Base-by-base conservation (phyloP, 2,797 vertebrate genomes). In the Salarias fasciatus region DNA sequence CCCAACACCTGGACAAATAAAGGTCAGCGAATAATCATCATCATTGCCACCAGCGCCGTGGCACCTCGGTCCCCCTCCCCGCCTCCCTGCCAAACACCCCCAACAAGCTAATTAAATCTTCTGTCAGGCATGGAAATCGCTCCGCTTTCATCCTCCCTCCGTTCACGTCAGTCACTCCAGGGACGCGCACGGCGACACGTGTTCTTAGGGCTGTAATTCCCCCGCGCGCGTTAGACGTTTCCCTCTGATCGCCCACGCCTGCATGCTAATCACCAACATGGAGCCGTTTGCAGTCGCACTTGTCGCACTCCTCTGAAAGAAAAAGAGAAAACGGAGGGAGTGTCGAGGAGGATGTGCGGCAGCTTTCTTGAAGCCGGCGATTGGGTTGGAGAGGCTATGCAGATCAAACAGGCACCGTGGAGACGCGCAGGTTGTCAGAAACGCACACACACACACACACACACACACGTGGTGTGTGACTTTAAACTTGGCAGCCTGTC, bases 61-160 rank as follows among this genome's bases (percentile, higher is more conserved):
- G 51, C 66, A 50, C 70, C 70, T 75, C 6, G 64, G 13, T 53
- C 55, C 59, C 51, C 38, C 48, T 11, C 36, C 50, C 48, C 43
- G 52, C 60, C 53, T 72, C 36, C 62, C 60, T 58, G 72, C 50
- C 54, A 70, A 64, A 70, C 81, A 74, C 53, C 69, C 65, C 63
- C 75, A 51, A 62, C 59, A 62, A 80, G 82, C 84, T 86, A 88
- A 86, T 81, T 88, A 85, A 85, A 78, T 82, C 68, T 69, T 78
- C 79, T 69, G 83, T 77, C 83, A 77, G 80, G 67, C 81, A 48
- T 44, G 37, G 86, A 83, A 81, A 78, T 76, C 66, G 9, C 69
- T 72, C 55, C 24, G 43, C 77, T 75, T 82, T 74, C 80, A 72
- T 60, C 69, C 73, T 57, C 47, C 62, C 61, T 75, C 56, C 68